A percentile compares a stretch with the other conserved stretches of the same genome.
These are phyloP conservation scores for Alfaro cultratus DNA, from an alignment of 2,797 vertebrate species.

Conservation along the genomic window DNA sequence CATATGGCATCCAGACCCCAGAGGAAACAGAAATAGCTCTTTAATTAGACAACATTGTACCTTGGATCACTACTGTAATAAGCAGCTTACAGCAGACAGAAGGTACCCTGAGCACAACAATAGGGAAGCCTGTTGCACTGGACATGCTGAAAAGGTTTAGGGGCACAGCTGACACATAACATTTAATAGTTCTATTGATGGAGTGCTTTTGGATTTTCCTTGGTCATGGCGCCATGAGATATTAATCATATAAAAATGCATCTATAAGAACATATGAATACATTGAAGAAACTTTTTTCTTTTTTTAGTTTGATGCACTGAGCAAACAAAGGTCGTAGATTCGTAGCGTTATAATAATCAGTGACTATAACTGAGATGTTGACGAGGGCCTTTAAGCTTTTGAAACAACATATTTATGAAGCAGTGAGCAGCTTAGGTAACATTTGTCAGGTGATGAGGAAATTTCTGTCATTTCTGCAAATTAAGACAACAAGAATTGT, in stretches of 20 bases:
- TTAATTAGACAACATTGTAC: neutral
- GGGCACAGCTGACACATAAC: neutral
- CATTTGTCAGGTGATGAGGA: neutral
- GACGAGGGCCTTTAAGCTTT: neutral
- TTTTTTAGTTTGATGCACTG: neutral
- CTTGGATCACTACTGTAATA: neutral
- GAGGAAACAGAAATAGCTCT: neutral
- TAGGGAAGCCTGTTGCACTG: neutral
- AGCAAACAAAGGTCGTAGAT: neutral
- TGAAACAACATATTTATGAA: neutral
- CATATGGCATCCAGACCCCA: neutral
- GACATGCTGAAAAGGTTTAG: neutral
- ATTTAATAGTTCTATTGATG: neutral
- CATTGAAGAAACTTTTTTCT: neutral
- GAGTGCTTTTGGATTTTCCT: neutral
- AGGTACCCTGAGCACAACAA: neutral
- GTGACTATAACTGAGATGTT: neutral
- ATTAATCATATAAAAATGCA: neutral
- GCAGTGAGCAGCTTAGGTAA: neutral
- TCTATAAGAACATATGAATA: neutral
- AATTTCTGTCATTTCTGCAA: neutral
- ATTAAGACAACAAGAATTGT: neutral
- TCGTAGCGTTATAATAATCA: neutral
- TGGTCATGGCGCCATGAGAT: neutral
- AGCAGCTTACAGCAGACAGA: neutral